These are phyloP conservation scores for Caranx melampygus DNA, from an alignment of 2,113 vertebrate genomes.

Conservation along the genomic window DNA sequence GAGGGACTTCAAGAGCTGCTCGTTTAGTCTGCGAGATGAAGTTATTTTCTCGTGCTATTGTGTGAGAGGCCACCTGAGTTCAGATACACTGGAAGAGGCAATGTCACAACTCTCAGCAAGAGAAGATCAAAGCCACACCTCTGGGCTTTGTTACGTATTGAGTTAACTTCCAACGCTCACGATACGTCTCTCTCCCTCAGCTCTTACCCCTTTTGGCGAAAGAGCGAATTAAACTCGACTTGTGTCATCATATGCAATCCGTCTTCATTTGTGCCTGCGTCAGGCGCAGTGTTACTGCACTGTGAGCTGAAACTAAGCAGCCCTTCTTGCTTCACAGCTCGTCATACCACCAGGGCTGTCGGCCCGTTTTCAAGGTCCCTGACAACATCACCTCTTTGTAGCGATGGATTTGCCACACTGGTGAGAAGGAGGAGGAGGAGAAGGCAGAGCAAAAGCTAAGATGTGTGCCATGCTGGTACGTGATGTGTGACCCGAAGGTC, in stretches of 20 bases:
- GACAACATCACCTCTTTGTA: slow-evolving; percentile 53
- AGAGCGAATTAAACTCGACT: slow-evolving; percentile 65
- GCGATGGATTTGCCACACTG: slow-evolving; percentile 44
- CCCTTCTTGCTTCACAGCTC: slow-evolving; percentile 54
- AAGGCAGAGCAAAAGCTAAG: slow-evolving; percentile 6
- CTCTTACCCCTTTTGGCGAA: slow-evolving; percentile 53
- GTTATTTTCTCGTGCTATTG: slow-evolving; percentile 50
- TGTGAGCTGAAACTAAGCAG: slow-evolving; percentile 71
- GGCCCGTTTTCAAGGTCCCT: slow-evolving; percentile 67
- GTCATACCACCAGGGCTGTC: slow-evolving; percentile 56
- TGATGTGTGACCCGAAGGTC: slow-evolving; percentile 33
- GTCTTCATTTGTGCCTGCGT: slow-evolving; percentile 77
- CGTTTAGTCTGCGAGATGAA: slow-evolving; percentile 47
- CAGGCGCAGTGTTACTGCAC: slow-evolving; percentile 54
- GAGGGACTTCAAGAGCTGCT: slow-evolving; percentile 53
- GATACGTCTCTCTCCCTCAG: slow-evolving; percentile 46
- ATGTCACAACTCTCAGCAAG: slow-evolving; percentile 41
- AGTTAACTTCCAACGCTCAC: slow-evolving; percentile 55
- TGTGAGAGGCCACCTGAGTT: slow-evolving; percentile 50
- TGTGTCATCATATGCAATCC: slow-evolving; percentile 70
- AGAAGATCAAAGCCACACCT: slow-evolving; percentile 74
- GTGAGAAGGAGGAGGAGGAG: neutral
- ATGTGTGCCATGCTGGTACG: neutral
- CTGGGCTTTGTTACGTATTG: slow-evolving; percentile 67
- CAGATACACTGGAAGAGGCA: slow-evolving; percentile 15